Evolutionary conservation across 2,797 vertebrate species (phyloP).

Genomic region (Pseudotriccus pelzelni): DNA sequence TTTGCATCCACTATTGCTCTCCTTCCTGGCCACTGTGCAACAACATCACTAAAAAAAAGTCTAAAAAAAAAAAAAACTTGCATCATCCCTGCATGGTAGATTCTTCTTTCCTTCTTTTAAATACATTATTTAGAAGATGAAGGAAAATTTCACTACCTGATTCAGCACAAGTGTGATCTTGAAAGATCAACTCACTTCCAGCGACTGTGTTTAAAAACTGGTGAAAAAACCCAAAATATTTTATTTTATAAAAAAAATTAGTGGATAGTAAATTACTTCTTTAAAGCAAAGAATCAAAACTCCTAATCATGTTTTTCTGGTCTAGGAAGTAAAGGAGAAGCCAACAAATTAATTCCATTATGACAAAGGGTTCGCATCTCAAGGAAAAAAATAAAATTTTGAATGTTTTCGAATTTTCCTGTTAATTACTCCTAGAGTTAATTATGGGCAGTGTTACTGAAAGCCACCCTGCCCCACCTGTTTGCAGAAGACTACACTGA

Average conservation of each 20-base stretch:
- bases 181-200: neutral
- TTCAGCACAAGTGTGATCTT: neutral
- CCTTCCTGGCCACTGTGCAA: neutral
- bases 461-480: neutral
- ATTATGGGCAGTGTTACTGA: neutral
- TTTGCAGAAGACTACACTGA: neutral
- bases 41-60: neutral
- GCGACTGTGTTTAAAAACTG: neutral
- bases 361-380: neutral
- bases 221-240: neutral
- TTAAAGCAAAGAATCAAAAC: neutral
- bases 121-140: neutral
- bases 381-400: neutral
- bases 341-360: neutral
- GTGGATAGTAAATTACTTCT: neutral
- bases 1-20: neutral
- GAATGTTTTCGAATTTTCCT: neutral
- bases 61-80: neutral
- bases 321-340: neutral
- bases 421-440: neutral
- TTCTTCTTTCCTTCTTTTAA: neutral
- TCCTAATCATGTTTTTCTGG: neutral
- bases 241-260: neutral
- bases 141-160: neutral
- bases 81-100: neutral